Base-by-base conservation (phyloP, 2,113 vertebrate species). In the Columba janthina region DNA sequence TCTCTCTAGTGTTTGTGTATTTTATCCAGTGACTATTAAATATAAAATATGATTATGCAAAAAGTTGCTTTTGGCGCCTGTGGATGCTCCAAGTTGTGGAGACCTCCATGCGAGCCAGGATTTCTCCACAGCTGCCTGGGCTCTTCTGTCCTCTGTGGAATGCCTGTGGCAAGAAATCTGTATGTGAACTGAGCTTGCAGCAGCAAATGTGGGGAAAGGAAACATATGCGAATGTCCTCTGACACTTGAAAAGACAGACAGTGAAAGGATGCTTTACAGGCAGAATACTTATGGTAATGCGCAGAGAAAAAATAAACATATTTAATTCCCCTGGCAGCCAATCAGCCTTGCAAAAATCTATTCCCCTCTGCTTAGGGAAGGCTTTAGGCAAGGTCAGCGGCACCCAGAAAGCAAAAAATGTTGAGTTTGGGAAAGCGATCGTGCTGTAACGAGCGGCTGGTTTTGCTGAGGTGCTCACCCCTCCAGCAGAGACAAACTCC, bases 51-150 rank as follows among this genome's bases (percentile, higher is more conserved):
- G 70, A 26, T 56, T 7, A 64, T 40, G 53, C 29, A 80, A 89
- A 56, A 31, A 24, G 51, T 75, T 92, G 38, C 57, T 94, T 90
- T 96, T 84, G 94, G 76, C 4, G 6, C 69, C 40, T 75, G 65
- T 10, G 13, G 73, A 44, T 94, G 76, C 48, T 90, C 53, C 57
- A 77, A 34, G 34, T 50, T 65, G 29, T 56, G 38, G 80, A 89
- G 79, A 87, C 25, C 7, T 94, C 66, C 65, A 48, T 2, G 2
- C 0, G 3, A 92, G 76, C 73, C 91, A 94, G 86, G 48, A 74
- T 84, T 95, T 92, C 58, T 93, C 70, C 83, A 78, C 86, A 87
- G 86, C 61, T 95, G 86, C 56, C 75, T 95, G 62, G 51, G 51
- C 70, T 61, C 24, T 78, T 89, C 80, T 50, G 61, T 81, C 61